Evolutionary conservation across 2,797 vertebrate species (phyloP).

Genomic region (Hylomyscus alleni): DNA sequence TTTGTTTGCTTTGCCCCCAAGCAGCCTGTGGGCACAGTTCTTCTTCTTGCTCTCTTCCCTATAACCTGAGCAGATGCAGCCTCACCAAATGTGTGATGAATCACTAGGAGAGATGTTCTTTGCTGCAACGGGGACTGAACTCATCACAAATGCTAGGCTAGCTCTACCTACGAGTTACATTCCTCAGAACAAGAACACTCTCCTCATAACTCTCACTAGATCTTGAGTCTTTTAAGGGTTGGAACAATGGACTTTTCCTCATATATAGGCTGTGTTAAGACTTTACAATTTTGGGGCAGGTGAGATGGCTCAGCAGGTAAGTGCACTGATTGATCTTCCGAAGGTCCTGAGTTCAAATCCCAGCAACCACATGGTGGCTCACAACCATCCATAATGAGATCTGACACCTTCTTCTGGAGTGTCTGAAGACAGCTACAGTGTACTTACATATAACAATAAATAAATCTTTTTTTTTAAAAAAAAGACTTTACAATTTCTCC

Average conservation of each 20-base stretch:
- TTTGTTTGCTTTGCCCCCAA: background rate
- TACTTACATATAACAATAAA: no score
- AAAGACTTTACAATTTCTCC: conserved; percentile 26
- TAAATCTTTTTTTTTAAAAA: no score
- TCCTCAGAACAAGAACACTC: background rate
- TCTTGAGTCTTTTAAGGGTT: background rate
- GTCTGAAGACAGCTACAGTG: no score
- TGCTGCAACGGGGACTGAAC: background rate
- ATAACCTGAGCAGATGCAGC: background rate
- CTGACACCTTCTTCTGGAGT: no score
- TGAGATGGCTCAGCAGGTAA: no score
- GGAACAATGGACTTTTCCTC: background rate
- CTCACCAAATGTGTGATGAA: background rate
- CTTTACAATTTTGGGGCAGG: background rate
- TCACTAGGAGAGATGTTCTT: background rate
- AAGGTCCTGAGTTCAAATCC: no score
- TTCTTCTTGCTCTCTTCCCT: background rate
- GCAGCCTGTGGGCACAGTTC: background rate
- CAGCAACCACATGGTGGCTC: no score
- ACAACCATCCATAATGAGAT: no score
- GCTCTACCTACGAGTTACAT: background rate
- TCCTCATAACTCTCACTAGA: background rate
- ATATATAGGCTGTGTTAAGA: background rate
- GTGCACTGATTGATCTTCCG: no score
- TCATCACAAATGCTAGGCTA: background rate